phyloP scores from a whole-genome alignment of 2,113 vertebrate genomes.

The Bolborhynchus lineola region DNA sequence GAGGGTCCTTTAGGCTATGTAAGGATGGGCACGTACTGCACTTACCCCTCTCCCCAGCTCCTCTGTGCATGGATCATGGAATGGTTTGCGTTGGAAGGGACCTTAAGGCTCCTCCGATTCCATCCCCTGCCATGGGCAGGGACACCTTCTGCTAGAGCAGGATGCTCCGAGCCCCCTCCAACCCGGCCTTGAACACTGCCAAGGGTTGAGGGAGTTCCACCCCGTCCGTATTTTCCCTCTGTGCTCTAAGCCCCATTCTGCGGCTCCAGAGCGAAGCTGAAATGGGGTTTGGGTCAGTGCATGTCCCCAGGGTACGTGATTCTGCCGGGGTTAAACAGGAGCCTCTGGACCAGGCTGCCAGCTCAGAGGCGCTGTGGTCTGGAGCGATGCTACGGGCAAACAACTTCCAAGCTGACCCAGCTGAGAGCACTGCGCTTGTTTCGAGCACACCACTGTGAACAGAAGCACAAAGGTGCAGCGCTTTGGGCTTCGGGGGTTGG shows the following conservation, averaged over 20 bases:
- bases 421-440: rapidly evolving
- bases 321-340: neutral
- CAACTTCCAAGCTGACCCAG: neutral
- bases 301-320: rapidly evolving
- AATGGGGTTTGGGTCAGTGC: neutral
- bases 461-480: neutral
- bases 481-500: neutral
- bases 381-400: neutral
- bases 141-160: too few relatives aligned
- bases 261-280: neutral
- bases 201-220: neutral
- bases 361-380: rapidly evolving
- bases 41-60: neutral
- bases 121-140: neutral
- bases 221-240: neutral
- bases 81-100: neutral
- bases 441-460: neutral
- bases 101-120: rapidly evolving
- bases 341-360: neutral
- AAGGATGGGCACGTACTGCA: neutral
- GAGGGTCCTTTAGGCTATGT: neutral
- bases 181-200: too few relatives aligned
- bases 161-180: too few relatives aligned
- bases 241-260: neutral
- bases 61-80: neutral